Conservation (phyloP, 1,140 invertebrate genomes). For the Bicyclus anynana region DNA sequence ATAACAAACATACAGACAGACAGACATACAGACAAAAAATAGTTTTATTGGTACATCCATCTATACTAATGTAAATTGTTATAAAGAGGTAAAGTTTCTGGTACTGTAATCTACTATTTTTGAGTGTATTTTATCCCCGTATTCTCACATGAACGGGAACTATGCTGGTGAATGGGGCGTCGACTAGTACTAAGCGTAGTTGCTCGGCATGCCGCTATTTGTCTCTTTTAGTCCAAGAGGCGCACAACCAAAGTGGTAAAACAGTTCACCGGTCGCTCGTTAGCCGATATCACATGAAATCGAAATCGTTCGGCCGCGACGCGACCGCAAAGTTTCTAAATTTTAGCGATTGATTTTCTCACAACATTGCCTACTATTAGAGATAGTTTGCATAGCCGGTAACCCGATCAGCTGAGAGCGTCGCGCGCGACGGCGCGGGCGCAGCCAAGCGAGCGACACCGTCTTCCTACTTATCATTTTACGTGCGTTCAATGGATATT, state of each 20-base stretch:
- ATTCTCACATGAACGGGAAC: no score
- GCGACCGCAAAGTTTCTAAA: slow-evolving; percentile 30
- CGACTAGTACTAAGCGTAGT: no score
- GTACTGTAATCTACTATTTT: no score
- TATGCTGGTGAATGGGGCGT: no score
- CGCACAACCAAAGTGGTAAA: no score
- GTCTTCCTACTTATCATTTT: slow-evolving; percentile 66
- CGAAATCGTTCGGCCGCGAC: slow-evolving; percentile 28
- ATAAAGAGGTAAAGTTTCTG: no score
- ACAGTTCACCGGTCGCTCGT: slow-evolving; percentile 3
- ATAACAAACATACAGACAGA: no score
- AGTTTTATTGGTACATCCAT: not conserved
- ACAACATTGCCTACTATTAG: slow-evolving; percentile 47
- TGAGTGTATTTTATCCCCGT: no score
- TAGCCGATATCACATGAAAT: slow-evolving; percentile 20
- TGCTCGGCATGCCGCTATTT: no score
- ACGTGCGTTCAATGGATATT: slow-evolving; percentile 45
- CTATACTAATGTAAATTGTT: no score
- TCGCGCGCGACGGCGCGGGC: slow-evolving; percentile 39
- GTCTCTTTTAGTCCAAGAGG: no score
- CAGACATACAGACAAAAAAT: no score
- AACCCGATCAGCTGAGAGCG: slow-evolving; percentile 59
- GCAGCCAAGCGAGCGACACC: slow-evolving; percentile 53
- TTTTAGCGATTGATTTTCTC: slow-evolving; percentile 48
- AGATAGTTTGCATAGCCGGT: slow-evolving; percentile 47